Base-by-base conservation (phyloP, 2,113 vertebrate genomes). In the Callopanchax toddi region DNA sequence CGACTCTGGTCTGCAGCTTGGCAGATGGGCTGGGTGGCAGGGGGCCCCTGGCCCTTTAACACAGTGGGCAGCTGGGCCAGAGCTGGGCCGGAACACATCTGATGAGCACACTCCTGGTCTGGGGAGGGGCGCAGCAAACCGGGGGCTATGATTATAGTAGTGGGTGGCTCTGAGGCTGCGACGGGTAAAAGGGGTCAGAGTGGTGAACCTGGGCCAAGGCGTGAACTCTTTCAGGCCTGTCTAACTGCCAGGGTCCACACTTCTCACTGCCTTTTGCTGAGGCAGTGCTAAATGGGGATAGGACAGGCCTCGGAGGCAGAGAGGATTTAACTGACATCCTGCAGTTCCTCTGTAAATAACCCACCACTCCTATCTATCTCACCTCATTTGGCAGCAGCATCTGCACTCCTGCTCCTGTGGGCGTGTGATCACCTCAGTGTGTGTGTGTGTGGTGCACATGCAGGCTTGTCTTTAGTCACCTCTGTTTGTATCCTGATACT, bases 1-100 rank as follows among this genome's bases (percentile, higher is more conserved):
- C 79, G 56, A 61, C 77, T 79, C 68, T 60, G 80, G 76, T 86
- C 78, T 84, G 82, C 67, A 65, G 80, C 67, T 81, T 87, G 89
- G 83, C 91, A 93, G 90, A 92, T 92, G 90, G 89, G 78, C 66
- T 17, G 67, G 78, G 79, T 88, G 85, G 89, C 85, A 86, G 89
- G 89, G 86, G 86, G 90, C 69, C 72, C 62, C 74, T 85, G 88
- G 89, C 82, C 85, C 84, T 90, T 87, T 87, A 88, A 89, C 83
- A 85, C 71, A 65, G 74, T 73, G 83, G 87, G 88, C 87, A 90
- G 88, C 89, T 89, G 90, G 88, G 79, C 81, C 60, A 66, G 78
- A 56, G 76, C 68, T 59, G 69, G 78, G 74, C 77, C 39, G 50
- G 67, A 74, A 62, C 90, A 89, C 89, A 88, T 91, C 90, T 91